A percentile compares a stretch with the other conserved stretches of the same genome.
These are phyloP conservation scores for Labeo catla DNA, from an alignment of 2,113 vertebrate species.

Conservation along the genomic window DNA sequence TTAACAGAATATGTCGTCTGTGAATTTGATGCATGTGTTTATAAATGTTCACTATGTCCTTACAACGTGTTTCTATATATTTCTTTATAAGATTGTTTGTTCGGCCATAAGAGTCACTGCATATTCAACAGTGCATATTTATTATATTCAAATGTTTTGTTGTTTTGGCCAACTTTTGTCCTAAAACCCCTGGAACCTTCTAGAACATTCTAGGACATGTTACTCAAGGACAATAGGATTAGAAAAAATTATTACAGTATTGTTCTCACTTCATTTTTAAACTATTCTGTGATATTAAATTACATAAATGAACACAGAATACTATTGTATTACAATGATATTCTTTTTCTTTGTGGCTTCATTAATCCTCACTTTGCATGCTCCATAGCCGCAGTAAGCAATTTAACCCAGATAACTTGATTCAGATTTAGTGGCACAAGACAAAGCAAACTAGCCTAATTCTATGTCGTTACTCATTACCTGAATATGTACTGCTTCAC, in stretches of 20 bases:
- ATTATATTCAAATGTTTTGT: not conserved
- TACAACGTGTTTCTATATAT: not conserved
- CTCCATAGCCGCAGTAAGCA: not conserved
- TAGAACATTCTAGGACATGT: not conserved
- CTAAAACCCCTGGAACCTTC: not conserved
- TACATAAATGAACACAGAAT: not conserved
- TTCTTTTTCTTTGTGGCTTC: not conserved
- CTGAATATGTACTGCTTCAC: not conserved
- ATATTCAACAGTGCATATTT: not conserved
- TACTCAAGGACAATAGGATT: not conserved
- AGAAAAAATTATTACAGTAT: not conserved
- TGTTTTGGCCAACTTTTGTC: not conserved
- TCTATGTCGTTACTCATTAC: not conserved
- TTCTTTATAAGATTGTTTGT: not conserved
- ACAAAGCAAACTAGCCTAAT: not conserved
- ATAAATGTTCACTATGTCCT: not conserved
- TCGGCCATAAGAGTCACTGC: not conserved
- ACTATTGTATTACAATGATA: not conserved
- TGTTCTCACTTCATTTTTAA: not conserved
- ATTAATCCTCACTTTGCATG: not conserved
- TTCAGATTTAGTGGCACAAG: no score
- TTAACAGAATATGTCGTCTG: not conserved
- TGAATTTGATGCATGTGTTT: not conserved
- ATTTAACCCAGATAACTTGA: not conserved
- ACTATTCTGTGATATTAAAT: not conserved